Conservation (phyloP, 1,140 invertebrate genomes). For the Globodera rostochiensis region DNA sequence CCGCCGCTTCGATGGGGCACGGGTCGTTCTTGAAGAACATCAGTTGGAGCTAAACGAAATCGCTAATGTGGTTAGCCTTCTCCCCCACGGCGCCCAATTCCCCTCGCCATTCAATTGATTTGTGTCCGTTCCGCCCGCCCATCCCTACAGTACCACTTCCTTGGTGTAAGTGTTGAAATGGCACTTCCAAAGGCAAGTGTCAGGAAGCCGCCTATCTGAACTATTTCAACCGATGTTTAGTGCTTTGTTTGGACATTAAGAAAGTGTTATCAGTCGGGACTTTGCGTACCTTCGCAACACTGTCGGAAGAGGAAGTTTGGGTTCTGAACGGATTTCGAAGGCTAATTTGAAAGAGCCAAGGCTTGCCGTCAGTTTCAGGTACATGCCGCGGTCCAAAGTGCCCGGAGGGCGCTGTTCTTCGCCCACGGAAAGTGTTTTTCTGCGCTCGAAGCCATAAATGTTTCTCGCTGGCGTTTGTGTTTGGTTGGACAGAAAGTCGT, state of each 20-base stretch:
- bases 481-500: slow-evolving; percentile 44
- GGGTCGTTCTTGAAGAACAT: slow-evolving; percentile 56
- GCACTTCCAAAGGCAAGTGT: slow-evolving; percentile 60
- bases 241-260: background rate
- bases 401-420: slow-evolving; percentile 25
- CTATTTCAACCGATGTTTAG: slow-evolving; percentile 29
- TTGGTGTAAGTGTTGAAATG: slow-evolving; percentile 60
- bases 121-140: slow-evolving; percentile 8
- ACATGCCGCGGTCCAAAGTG: slow-evolving; percentile 30
- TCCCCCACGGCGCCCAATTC: background rate
- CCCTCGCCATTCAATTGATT: too few species aligned
- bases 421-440: slow-evolving; percentile 27
- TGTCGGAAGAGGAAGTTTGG: slow-evolving; percentile 53
- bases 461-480: slow-evolving; percentile 38
- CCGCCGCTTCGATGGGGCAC: slow-evolving; percentile 51
- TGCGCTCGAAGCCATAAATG: slow-evolving; percentile 52
- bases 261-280: background rate
- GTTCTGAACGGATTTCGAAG: slow-evolving; percentile 36
- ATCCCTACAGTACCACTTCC: slow-evolving; percentile 44
- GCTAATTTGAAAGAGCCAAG: background rate
- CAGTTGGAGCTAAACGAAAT: slow-evolving; percentile 43
- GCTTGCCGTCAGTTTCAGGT: slow-evolving; percentile 41
- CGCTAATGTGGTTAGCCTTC: background rate
- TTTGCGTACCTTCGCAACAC: slow-evolving; percentile 45
- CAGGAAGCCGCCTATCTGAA: slow-evolving; percentile 55